Conservation (phyloP, 1,140 invertebrate genomes). For the Sinella curviseta region DNA sequence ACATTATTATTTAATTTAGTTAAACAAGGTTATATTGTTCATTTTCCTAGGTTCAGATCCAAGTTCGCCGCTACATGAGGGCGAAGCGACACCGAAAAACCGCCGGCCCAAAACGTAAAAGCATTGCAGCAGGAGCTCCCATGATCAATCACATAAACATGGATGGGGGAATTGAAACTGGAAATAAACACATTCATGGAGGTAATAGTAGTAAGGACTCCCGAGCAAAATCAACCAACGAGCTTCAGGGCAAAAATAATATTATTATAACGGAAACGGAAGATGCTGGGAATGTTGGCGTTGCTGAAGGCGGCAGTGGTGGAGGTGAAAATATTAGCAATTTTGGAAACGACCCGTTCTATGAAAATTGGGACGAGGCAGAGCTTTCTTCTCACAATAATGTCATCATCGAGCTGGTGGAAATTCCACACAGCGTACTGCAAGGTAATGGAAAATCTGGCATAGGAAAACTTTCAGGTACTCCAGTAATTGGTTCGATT, state of each 20-base stretch:
- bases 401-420: slow-evolving; percentile 45
- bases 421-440: slow-evolving; percentile 35
- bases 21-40: too few relatives aligned
- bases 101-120: background rate
- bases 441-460: background rate
- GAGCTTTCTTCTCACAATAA: slow-evolving; percentile 44
- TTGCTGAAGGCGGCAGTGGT: slow-evolving; percentile 7
- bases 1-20: too few relatives aligned
- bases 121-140: background rate
- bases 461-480: background rate
- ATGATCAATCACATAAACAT: background rate
- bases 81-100: slow-evolving; percentile 21
- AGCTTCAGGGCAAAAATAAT: too few relatives aligned
- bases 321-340: background rate
- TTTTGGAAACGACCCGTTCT: slow-evolving; percentile 32
- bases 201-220: too few relatives aligned
- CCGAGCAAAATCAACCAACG: too few relatives aligned
- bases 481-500: background rate
- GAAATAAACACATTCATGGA: too few relatives aligned
- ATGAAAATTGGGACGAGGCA: slow-evolving; percentile 44
- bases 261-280: background rate
- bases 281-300: background rate
- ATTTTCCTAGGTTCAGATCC: slow-evolving; percentile 15
- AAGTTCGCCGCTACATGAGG: slow-evolving; percentile 24
- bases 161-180: too few relatives aligned